Evolutionary conservation across 2,113 vertebrate species (phyloP), one percentile per base, ranked within the genome.

Genomic region (Antigone vipio): DNA sequence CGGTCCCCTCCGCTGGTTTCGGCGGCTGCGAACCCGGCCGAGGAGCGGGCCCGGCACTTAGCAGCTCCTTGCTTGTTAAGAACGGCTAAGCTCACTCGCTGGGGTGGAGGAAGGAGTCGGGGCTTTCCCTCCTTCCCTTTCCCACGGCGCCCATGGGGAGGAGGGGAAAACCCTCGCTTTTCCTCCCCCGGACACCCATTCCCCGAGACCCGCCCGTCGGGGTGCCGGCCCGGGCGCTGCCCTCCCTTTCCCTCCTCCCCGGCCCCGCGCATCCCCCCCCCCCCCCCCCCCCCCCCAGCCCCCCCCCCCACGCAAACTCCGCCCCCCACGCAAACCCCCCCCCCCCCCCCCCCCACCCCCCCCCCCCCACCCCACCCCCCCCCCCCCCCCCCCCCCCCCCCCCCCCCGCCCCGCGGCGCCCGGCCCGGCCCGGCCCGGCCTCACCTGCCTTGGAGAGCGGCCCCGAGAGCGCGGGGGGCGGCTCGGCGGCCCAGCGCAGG

Each of bases 401-500:
- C 11, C 74, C 42, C 42, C 42, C 15, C 42, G 8, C 12, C 14
- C 14, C 47, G 6, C 58, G 18, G 17, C 9, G 32, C 66, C 55
- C 64, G 11, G 38, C 52, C 56, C 64, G 11, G 38, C 52, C 56
- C 73, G 35, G 38, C 38, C 38, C 38, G 38, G 29, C 88, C 96
- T 93, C 82, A 98, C 98, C 98, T 97, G 98, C 58, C 84, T 98
- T 98, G 92, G 96, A 40, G 68, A 96, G 92, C 79, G 78, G 95
- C 38, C 92, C 60, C 55, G 89, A 95, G 56, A 96, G 75, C 38
- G 92, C 29, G n/a, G 97, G 79, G 6, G 97, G 59, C 29, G 91
- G 96, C 64, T 98, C 96, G 2, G 96, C 8, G 21, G 96, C 95
- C 98, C 97, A 97, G 74, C 96, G 97, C 27, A 98, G 95, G 24